phyloP scores from a whole-genome alignment of 2,888 invertebrate species.

The Nomada goodeniana region DNA sequence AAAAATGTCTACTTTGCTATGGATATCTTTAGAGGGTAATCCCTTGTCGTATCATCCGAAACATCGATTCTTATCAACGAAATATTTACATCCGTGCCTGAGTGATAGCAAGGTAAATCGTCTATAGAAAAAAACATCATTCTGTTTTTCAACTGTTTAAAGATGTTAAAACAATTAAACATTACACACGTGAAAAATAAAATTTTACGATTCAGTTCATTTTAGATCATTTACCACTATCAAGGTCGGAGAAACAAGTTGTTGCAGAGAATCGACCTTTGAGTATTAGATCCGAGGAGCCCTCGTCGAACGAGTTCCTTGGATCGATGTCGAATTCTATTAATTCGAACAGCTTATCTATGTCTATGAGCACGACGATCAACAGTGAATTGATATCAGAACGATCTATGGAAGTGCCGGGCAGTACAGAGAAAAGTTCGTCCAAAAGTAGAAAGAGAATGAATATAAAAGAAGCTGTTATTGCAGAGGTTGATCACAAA shows the following conservation, averaged over 20 bases:
- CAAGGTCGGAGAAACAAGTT: slow-evolving; percentile 85
- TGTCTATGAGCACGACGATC: slow-evolving; percentile 44
- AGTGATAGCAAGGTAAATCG: slow-evolving; percentile 84
- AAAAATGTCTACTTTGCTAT: slow-evolving; percentile 85
- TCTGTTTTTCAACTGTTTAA: neutral
- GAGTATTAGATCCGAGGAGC: slow-evolving; percentile 68
- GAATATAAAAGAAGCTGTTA: slow-evolving; percentile 83
- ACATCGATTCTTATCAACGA: slow-evolving; percentile 86
- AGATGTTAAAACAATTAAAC: neutral
- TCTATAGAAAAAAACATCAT: neutral
- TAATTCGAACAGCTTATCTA: slow-evolving; percentile 58
- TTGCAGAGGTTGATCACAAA: slow-evolving; percentile 84
- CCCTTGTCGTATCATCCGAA: slow-evolving; percentile 87
- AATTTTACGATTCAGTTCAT: slow-evolving; percentile 83
- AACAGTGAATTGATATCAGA: slow-evolving; percentile 27
- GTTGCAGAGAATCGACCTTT: slow-evolving; percentile 78
- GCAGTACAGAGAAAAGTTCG: slow-evolving; percentile 59
- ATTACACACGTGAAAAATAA: slow-evolving; percentile 37
- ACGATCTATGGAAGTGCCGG: slow-evolving; percentile 52
- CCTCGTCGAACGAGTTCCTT: slow-evolving; percentile 64
- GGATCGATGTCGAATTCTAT: slow-evolving; percentile 66
- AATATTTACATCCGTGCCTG: slow-evolving; percentile 86
- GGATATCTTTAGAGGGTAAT: slow-evolving; percentile 87
- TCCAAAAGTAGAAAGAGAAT: slow-evolving; percentile 73
- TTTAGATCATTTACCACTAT: slow-evolving; percentile 85